A percentile compares a stretch with the other conserved stretches of the same genome.
Conservation (phyloP, 2,797 vertebrate species). For the Smutsia gigantea region DNA sequence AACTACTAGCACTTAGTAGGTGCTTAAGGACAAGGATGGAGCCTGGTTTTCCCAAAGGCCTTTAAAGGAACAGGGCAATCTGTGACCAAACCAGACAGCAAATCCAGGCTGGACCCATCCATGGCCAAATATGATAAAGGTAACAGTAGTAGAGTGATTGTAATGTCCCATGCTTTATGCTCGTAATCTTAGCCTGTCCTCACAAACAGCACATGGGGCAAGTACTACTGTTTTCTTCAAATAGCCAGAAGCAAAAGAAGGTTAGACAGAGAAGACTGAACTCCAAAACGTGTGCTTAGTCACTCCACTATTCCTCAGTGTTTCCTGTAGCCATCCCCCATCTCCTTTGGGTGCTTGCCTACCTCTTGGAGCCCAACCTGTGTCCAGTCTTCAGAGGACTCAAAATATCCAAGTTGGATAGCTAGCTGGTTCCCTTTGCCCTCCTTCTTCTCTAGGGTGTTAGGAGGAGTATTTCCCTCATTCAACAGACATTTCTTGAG, state of each 20-base stretch:
- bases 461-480: not conserved
- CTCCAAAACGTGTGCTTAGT: not conserved
- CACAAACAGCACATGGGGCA: not conserved
- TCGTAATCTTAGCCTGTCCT: not conserved
- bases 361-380: not conserved
- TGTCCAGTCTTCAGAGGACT: not conserved
- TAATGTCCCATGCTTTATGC: not conserved
- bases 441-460: not conserved
- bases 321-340: not conserved
- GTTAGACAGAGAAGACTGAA: not conserved
- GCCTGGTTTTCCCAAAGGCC: not conserved
- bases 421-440: not conserved
- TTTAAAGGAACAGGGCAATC: not conserved
- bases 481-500: not conserved
- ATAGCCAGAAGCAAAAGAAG: not conserved
- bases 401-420: not conserved
- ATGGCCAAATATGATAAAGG: not conserved
- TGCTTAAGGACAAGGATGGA: not conserved
- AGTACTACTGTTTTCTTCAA: not conserved
- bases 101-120: not conserved
- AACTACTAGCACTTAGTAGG: not conserved
- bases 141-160: not conserved
- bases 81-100: not conserved
- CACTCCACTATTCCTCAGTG: not conserved
- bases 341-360: not conserved